Base-by-base conservation (phyloP, 2,113 vertebrate genomes). In the Microcebus jonahi region DNA sequence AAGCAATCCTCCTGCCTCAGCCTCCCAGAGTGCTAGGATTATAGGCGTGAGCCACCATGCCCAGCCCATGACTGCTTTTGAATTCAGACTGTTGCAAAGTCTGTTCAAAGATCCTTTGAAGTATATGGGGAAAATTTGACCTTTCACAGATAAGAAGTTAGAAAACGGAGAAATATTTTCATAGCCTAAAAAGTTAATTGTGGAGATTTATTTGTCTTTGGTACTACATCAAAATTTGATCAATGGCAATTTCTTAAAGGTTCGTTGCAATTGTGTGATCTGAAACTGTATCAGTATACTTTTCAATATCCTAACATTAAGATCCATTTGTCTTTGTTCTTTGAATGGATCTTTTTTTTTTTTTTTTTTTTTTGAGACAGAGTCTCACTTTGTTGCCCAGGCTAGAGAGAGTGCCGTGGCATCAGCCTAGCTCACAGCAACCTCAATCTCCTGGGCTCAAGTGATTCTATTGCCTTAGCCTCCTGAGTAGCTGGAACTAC, bases 231-330 rank as follows among this genome's bases (percentile, higher is more conserved):
- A 67, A 55, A 75, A 81, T 57, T 86, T 86, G 73, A 59, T 91
- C 94, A 82, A 67, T 82, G 57, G 34, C 92, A 87, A 8, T 96
- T 94, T 81, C 81, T 81, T 75, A 81, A 79, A 85, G 81, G 65
- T 57, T 94, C 81, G 82, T 85, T 90, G 39, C 39, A 39, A 2
- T 82, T 31, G 36, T 57, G 86, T 48, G 86, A 82, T 59, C 57
- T 67, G 92, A 81, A 82, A 94, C 36, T 57, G 65, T 90, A 75
- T 94, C 53, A 27, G 34, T 96, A 71, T 80, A 81, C 90, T 96
- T 91, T 75, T 50, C 29, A 67, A 68, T 75, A 34, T 34, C 12
- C 57, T 65, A 57, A 53, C 39, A 65, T 90, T 86, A 86, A 79
- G 73, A 90, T 73, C 65, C 36, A 65, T 93, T 90, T 73, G 80